Base-by-base conservation (phyloP, 2,888 invertebrate genomes). In the Oligia fasciuncula region DNA sequence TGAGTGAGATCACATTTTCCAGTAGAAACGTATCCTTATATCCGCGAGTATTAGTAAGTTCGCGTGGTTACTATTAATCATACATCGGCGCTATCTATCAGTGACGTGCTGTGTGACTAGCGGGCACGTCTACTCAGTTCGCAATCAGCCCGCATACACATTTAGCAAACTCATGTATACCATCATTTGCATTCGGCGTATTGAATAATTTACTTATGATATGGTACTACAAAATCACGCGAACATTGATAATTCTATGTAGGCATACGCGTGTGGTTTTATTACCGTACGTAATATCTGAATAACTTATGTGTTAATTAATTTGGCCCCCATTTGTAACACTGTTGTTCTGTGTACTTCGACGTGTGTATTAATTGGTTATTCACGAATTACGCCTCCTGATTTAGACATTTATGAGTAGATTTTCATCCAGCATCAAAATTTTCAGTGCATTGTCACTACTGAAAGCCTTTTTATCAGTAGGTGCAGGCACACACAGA, bases 41-140 rank as follows among this genome's bases (percentile, higher is more conserved):
- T 92, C 90, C 87, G 91, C 88, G 88, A 91, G 90, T 89, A 88
- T 89, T 90, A 90, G 89, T 91, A 93, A 94, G 90, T 93, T 93
- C 87, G 90, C 87, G 84, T 87, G 82, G 88, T 90, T 88, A 88
- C 91, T 94, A 96, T 96, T 95, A 95, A 95, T 96, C 95, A 95
- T 93, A 91, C 86, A 93, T 92, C 89, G 89, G 92, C 91, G 93
- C 93, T 93, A 95, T 95, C 94, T 93, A 90, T 91, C 89, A 83
- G 86, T 85, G 77, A 76, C 74, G 79, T 79, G 80, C 76, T 87
- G 79, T 85, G 77, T 79, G 80, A 73, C 69, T 77, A 84, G 83
- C 89, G 73, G 73, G 86, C 69, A 81, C 86, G 90, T 90, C 90
- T 90, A 90, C 81, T 89, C 89, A 89, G 83, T 90, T 85, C 87